phyloP scores from a whole-genome alignment of 2,888 invertebrate species.

The Crocallis elinguaria region DNA sequence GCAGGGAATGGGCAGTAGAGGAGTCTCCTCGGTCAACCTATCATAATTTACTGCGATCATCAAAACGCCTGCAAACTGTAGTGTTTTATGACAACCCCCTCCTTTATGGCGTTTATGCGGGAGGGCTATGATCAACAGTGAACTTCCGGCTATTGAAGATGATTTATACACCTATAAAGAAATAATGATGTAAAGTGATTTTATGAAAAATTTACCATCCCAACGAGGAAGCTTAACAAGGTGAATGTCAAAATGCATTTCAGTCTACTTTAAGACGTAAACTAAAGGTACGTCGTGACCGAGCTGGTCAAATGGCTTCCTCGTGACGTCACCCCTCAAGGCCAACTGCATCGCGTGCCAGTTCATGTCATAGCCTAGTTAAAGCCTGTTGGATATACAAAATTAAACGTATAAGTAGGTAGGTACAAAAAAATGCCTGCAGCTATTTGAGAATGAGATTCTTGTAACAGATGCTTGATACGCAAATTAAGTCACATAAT shows the following conservation, averaged over 20 bases:
- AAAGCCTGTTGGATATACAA: neutral
- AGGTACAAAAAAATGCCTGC: slow-evolving; percentile 22
- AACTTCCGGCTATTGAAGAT: too few relatives aligned
- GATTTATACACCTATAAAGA: too few relatives aligned
- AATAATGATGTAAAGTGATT: too few relatives aligned
- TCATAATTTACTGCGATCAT: too few relatives aligned
- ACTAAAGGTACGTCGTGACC: slow-evolving; percentile 47
- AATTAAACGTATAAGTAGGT: neutral
- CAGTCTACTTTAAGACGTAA: slow-evolving; percentile 27
- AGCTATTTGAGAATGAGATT: slow-evolving; percentile 14
- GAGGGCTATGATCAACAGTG: too few relatives aligned
- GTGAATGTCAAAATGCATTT: slow-evolving; percentile 19
- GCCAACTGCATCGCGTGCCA: slow-evolving; percentile 52
- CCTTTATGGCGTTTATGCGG: too few relatives aligned
- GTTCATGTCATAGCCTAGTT: slow-evolving; percentile 36
- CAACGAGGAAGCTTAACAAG: slow-evolving; percentile 7
- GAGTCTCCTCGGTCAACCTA: too few relatives aligned
- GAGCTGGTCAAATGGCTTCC: slow-evolving; percentile 60
- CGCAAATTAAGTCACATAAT: slow-evolving; percentile 23
- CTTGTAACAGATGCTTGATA: slow-evolving; percentile 7
- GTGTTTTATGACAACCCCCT: too few relatives aligned
- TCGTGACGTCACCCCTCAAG: slow-evolving; percentile 58
- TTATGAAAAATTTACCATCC: too few relatives aligned
- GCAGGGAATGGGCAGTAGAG: too few relatives aligned
- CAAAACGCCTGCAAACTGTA: too few relatives aligned